These are phyloP conservation scores for Hippopotamyrus pictus DNA, from an alignment of 2,797 vertebrate genomes.

Conservation along the genomic window DNA sequence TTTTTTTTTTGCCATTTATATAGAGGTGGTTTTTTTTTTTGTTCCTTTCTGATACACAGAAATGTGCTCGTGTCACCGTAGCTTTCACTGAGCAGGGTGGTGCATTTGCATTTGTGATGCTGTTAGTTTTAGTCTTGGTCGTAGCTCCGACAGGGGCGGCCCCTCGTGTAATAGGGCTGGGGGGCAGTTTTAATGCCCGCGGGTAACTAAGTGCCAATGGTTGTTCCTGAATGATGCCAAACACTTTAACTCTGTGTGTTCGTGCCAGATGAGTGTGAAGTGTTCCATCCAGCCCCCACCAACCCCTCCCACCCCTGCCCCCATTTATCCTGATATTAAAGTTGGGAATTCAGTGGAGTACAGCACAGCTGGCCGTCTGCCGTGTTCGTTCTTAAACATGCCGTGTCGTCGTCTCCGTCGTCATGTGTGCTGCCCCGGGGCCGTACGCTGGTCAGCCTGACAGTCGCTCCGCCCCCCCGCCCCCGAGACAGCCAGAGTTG, in stretches of 20 bases:
- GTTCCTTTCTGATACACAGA: constrained; percentile 48
- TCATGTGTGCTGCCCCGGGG: not conserved
- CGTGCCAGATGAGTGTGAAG: constrained; percentile 14
- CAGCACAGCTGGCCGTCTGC: not conserved
- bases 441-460: not conserved
- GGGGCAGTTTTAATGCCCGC: not conserved
- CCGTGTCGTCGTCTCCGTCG: not conserved
- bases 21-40: constrained; percentile 45
- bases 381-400: not conserved
- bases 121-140: not conserved
- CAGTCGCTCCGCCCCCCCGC: not conserved
- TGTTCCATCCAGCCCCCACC: not conserved
- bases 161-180: not conserved
- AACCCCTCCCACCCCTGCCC: not conserved
- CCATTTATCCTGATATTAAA: not conserved
- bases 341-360: not conserved
- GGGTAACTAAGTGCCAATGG: constrained; percentile 12
- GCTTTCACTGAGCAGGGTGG: constrained; percentile 43
- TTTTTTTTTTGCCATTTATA: constrained; percentile 52
- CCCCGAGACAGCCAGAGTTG: not conserved
- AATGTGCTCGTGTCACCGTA: constrained; percentile 42
- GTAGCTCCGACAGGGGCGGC: not conserved
- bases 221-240: constrained; percentile 24
- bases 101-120: constrained; percentile 53
- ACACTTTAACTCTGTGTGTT: constrained; percentile 20